Evolutionary conservation across 2,888 invertebrate genomes (phyloP).

Genomic region (Diplazon laetatorius): DNA sequence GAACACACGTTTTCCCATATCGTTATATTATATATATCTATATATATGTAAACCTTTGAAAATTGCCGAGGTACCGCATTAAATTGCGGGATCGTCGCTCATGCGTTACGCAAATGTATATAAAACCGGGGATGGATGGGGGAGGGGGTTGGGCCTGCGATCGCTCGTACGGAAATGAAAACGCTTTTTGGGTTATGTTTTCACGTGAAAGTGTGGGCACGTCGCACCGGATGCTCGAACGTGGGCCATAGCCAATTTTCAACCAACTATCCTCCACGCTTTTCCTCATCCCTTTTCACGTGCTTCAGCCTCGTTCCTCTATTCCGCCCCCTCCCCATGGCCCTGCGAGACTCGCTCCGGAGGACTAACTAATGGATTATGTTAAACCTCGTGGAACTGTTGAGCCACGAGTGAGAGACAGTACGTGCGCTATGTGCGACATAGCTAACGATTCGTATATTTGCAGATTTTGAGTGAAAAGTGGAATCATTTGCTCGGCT

Average conservation of each 20-base stretch:
- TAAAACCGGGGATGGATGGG: slow-evolving; percentile 2
- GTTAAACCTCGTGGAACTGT: slow-evolving; percentile 16
- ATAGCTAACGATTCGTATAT: slow-evolving; percentile 11
- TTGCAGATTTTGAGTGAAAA: not conserved
- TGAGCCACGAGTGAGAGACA: slow-evolving; percentile 1
- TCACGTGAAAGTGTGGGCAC: not conserved
- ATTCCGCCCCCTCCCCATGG: not conserved
- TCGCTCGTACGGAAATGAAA: slow-evolving; percentile 50
- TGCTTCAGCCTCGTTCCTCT: not conserved
- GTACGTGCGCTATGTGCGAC: not conserved
- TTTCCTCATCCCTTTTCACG: no score
- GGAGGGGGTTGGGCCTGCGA: no score
- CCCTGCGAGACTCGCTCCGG: not conserved
- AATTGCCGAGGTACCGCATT: slow-evolving; percentile 48
- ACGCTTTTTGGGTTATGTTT: slow-evolving; percentile 35
- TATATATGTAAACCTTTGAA: no score
- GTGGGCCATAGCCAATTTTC: no score
- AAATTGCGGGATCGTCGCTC: slow-evolving; percentile 37
- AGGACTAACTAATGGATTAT: slow-evolving; percentile 32
- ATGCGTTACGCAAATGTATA: slow-evolving; percentile 39
- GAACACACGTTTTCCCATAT: not conserved
- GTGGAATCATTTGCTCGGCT: not conserved
- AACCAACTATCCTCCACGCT: no score
- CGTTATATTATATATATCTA: no score
- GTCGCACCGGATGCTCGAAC: no score